Evolutionary conservation across 2,888 invertebrate genomes (phyloP).

Genomic region (Drosophila emarginata): DNA sequence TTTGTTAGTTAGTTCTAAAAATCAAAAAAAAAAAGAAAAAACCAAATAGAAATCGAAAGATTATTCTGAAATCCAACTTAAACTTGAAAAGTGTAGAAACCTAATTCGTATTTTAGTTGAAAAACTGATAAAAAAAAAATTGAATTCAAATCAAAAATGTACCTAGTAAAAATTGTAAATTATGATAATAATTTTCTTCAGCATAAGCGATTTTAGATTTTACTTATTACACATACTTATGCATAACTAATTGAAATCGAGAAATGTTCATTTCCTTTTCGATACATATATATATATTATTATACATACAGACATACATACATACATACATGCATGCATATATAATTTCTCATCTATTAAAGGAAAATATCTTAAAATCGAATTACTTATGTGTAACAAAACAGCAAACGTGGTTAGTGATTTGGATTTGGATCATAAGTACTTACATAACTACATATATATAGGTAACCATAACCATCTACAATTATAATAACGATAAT

Average conservation of each 20-base stretch:
- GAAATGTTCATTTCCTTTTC: conserved; percentile 15
- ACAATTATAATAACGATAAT: conserved; percentile 19
- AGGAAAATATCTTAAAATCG: conserved; percentile 24
- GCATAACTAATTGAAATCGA: conserved; percentile 18
- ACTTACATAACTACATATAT: conserved; percentile 27
- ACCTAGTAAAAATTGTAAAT: conserved; percentile 75
- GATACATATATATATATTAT: conserved; percentile 4
- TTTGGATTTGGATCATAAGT: conserved; percentile 72
- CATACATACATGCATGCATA: no score
- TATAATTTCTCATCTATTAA: conserved; percentile 25
- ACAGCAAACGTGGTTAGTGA: conserved; percentile 80
- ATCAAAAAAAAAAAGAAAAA: not conserved
- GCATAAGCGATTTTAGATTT: conserved; percentile 49
- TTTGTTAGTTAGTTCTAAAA: conserved; percentile 18
- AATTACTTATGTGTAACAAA: conserved; percentile 41
- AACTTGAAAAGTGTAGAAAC: conserved; percentile 20
- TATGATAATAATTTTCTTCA: conserved; percentile 74
- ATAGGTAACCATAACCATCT: conserved; percentile 7
- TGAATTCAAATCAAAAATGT: conserved; percentile 67
- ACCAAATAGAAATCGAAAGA: conserved; percentile 2
- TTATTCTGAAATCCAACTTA: not conserved
- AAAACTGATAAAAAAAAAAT: not conserved
- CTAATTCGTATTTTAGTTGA: conserved; percentile 47
- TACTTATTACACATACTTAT: conserved; percentile 21
- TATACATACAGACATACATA: not conserved